Base-by-base conservation (phyloP, 2,113 vertebrate genomes). In the Onychorhynchus coronatus region DNA sequence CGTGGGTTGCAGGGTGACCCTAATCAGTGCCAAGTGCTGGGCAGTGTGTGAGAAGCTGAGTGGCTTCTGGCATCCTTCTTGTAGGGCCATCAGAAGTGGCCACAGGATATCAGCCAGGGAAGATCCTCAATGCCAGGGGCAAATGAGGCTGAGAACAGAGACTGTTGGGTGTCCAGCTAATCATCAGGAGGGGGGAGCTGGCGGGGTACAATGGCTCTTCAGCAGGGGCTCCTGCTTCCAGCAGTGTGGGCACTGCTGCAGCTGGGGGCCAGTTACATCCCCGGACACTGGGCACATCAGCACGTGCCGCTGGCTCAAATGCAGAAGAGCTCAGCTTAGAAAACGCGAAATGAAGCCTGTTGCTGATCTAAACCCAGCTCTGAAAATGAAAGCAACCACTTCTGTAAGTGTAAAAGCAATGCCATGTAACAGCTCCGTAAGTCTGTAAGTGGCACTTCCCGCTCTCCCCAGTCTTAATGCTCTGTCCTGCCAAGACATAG, bases 11-110 rank as follows among this genome's bases (percentile, higher is more conserved):
- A 42, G 50, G 1, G 6, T 4, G 53, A n/a, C 62, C 68, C n/a
- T 72, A 37, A 8, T 28, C 0, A 0, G n/a, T 28, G 37, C 23
- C 0, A 3, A n/a, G 35, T 37, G 37, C 50, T 62, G 37, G 44
- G 42, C 50, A 25, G 39, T 1, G 2, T 39, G 30, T 9, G 22
- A 63, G 59, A 21, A 56, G 52, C 52, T 27, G 58, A 62, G 55
- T 4, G 37, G n/a, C 55, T 61, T 58, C 50, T 14, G 33, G 58
- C 23, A 50, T 85, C 2, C 0, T 50, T 33, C 53, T 41, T 68
- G 68, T n/a, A 52, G 21, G 58, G 35, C n/a, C 63, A 19, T 47
- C 63, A 92, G 71, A 65, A 76, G 28, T 4, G 4, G 14, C 52
- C 63, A 59, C 55, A 72, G 85, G 63, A 81, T 72, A 88, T 47